These are phyloP conservation scores for Rhinolophus sinicus DNA, from an alignment of 2,113 vertebrate genomes.

Conservation along the genomic window DNA sequence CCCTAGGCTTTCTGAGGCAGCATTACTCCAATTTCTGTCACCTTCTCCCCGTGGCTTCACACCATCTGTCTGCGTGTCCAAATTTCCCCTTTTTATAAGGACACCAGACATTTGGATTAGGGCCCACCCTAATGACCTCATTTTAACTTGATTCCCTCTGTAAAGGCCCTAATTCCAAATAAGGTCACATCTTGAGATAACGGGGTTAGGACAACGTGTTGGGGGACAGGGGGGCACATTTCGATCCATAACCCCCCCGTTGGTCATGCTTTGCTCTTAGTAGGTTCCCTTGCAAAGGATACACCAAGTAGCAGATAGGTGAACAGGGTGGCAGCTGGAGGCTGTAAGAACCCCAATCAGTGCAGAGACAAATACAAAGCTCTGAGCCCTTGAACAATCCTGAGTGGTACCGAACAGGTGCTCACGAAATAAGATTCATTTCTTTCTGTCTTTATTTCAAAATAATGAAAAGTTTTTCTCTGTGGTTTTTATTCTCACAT, in stretches of 20 bases:
- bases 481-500: not conserved
- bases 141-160: not conserved
- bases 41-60: not conserved
- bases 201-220: not conserved
- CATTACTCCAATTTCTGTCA: not conserved
- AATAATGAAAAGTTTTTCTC: not conserved
- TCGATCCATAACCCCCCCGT: not conserved
- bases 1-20: not conserved
- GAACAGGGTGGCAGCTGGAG: not conserved
- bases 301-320: not conserved
- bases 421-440: not conserved
- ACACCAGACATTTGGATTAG: not conserved
- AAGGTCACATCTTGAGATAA: not conserved
- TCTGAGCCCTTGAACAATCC: too few species aligned
- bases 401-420: not conserved
- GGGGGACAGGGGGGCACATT: not conserved
- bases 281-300: not conserved
- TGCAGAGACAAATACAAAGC: not conserved
- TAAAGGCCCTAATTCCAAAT: not conserved
- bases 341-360: not conserved
- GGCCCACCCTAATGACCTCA: not conserved
- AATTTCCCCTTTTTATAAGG: not conserved
- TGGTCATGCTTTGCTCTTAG: not conserved
- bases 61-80: not conserved
- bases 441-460: not conserved